Evolutionary conservation across 2,797 vertebrate genomes (phyloP).

Genomic region (Pachyuromys duprasi): DNA sequence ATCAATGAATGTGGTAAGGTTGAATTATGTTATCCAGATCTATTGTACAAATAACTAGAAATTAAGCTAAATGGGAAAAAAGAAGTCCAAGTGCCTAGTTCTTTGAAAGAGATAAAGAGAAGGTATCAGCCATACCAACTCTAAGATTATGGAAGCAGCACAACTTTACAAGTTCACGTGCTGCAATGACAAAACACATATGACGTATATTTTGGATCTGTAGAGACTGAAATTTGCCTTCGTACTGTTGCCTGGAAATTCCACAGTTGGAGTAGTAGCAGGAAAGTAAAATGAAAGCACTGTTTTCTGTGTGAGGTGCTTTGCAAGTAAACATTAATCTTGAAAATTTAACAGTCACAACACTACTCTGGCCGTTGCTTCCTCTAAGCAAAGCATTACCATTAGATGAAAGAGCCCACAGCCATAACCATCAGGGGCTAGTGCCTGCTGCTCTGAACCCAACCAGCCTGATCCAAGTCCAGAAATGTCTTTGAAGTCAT

Average conservation of each 20-base stretch:
- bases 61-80: background rate
- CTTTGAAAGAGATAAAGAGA: background rate
- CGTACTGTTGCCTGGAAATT: slow-evolving; percentile 82
- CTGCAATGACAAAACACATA: slow-evolving; percentile 36
- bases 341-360: slow-evolving; percentile 75
- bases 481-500: slow-evolving; percentile 77
- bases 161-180: slow-evolving; percentile 75
- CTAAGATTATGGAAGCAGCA: slow-evolving; percentile 70
- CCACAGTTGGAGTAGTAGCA: slow-evolving; percentile 73
- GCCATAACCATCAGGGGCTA: slow-evolving; percentile 68
- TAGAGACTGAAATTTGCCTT: background rate
- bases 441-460: slow-evolving; percentile 64
- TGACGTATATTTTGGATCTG: background rate
- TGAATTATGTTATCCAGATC: background rate
- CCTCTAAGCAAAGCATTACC: slow-evolving; percentile 78
- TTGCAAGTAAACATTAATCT: slow-evolving; percentile 81
- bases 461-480: slow-evolving; percentile 55
- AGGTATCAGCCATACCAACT: background rate
- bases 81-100: background rate
- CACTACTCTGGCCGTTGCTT: slow-evolving; percentile 56
- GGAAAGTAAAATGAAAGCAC: slow-evolving; percentile 81
- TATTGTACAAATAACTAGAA: background rate
- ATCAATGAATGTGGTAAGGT: background rate
- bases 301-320: slow-evolving; percentile 80
- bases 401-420: slow-evolving; percentile 68